phyloP scores from a whole-genome alignment of 2,113 vertebrate genomes.

The Myrmophylax atrothorax region DNA sequence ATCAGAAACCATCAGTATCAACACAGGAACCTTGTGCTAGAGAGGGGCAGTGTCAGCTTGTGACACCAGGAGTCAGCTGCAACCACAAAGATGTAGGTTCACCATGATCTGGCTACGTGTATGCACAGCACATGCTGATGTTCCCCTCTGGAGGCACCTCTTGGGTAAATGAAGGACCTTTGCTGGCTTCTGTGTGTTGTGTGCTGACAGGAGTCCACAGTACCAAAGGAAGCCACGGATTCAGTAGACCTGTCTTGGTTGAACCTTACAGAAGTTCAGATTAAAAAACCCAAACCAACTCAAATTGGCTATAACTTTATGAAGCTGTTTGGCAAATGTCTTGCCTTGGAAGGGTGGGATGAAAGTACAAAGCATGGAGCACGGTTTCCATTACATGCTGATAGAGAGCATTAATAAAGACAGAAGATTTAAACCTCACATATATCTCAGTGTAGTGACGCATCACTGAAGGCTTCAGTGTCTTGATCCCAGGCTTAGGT shows the following conservation, averaged over 20 bases:
- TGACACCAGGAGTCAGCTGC: not conserved
- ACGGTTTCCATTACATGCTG: not conserved
- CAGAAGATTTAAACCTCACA: not conserved
- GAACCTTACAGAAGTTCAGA: not conserved
- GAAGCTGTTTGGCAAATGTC: not conserved
- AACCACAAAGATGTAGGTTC: not conserved
- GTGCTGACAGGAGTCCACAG: not conserved
- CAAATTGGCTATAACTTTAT: not conserved
- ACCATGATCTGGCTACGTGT: not conserved
- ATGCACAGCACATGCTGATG: not conserved
- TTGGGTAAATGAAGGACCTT: not conserved
- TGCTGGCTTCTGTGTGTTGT: not conserved
- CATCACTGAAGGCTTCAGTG: not conserved
- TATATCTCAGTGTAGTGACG: not conserved
- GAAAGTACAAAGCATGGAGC: not conserved
- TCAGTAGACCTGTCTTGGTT: not conserved
- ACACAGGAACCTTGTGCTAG: not conserved
- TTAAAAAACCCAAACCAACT: not conserved
- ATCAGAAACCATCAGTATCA: not conserved
- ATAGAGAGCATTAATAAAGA: not conserved
- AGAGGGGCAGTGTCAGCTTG: not conserved
- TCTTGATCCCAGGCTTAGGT: not conserved
- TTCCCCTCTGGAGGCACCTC: slow-evolving; percentile 1
- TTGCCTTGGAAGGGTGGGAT: not conserved
- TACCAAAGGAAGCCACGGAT: not conserved